phyloP scores from a whole-genome alignment of 2,113 vertebrate genomes.

The Corapipo altera region DNA sequence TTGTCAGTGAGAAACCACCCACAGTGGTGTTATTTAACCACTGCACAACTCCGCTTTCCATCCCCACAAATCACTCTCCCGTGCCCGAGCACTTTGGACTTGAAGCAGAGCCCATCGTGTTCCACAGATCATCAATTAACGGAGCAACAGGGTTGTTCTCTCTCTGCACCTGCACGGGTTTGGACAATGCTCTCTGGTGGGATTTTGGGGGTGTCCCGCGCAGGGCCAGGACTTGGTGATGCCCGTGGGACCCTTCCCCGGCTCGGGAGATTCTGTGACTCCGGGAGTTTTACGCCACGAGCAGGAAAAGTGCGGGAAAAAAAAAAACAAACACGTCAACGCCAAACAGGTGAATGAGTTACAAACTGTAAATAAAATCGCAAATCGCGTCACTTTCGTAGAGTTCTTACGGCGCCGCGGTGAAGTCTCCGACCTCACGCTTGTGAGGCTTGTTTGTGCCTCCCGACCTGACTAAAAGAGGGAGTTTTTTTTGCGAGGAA shows the following conservation, averaged over 20 bases:
- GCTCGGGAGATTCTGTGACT: accelerated
- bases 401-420: accelerated
- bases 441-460: background rate
- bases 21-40: background rate
- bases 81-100: accelerated
- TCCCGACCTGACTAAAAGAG: background rate
- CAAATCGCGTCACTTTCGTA: accelerated
- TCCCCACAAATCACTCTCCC: accelerated
- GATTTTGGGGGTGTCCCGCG: background rate
- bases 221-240: background rate
- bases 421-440: accelerated
- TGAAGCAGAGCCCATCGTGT: accelerated
- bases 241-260: background rate
- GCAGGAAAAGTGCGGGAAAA: accelerated
- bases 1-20: background rate
- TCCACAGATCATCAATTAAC: background rate
- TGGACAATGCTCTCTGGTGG: background rate
- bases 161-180: background rate
- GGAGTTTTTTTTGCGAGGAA: background rate
- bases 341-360: accelerated
- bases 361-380: background rate
- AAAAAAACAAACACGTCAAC: accelerated
- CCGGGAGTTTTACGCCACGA: accelerated
- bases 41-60: background rate
- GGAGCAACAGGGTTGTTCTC: accelerated